Percentiles rank a stretch among this genome's conserved stretches.
These are phyloP conservation scores for Coilia nasus DNA, from an alignment of 2,797 vertebrate species.

Conservation along the genomic window DNA sequence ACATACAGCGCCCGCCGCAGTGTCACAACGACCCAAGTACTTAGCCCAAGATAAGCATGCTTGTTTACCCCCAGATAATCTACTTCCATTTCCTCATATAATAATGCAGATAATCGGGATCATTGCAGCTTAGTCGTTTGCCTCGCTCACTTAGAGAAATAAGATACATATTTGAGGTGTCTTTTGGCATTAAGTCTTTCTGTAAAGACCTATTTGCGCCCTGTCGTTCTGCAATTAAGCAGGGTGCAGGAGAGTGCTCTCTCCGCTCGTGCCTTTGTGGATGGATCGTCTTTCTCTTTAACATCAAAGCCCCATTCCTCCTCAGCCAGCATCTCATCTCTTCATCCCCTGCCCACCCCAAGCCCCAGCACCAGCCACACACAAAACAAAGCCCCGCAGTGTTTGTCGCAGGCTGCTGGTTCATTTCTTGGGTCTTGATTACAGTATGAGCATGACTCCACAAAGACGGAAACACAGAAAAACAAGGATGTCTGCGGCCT, in stretches of 20 bases:
- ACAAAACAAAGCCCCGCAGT: not conserved
- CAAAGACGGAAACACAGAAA: not conserved
- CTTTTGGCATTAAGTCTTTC: not conserved
- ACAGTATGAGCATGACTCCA: not conserved
- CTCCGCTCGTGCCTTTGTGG: not conserved
- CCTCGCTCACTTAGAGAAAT: not conserved
- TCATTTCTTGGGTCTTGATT: not conserved
- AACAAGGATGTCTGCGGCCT: not conserved
- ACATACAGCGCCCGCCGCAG: not conserved
- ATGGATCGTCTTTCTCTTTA: not conserved
- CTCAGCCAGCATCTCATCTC: not conserved
- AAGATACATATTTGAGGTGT: not conserved
- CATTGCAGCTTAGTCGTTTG: not conserved
- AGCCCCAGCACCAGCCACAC: not conserved
- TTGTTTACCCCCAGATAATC: constrained; percentile 25
- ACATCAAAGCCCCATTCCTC: not conserved
- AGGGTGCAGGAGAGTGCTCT: not conserved
- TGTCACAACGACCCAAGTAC: not conserved
- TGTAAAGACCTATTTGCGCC: not conserved
- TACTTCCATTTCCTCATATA: not conserved
- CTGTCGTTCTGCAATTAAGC: not conserved
- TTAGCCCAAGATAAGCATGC: not conserved
- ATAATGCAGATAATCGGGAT: constrained; percentile 20
- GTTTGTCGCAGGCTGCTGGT: not conserved
- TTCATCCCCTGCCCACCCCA: no score